Evolutionary conservation across 2,797 vertebrate species (phyloP).

Genomic region (Alauda arvensis): DNA sequence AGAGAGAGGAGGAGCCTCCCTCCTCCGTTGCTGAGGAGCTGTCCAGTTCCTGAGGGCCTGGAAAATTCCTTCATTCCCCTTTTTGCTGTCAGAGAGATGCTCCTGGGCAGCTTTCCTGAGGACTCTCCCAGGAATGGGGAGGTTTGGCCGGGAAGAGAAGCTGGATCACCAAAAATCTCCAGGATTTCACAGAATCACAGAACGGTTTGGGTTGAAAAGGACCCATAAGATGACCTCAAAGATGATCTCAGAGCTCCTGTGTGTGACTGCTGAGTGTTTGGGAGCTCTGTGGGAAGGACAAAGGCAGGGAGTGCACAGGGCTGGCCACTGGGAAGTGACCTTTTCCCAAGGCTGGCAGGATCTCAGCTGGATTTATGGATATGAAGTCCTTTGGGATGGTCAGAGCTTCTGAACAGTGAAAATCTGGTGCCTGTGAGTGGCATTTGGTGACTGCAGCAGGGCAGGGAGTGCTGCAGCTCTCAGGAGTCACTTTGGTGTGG

Average conservation of each 20-base stretch:
- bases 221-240: too few relatives aligned
- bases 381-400: neutral
- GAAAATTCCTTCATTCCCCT: neutral
- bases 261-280: neutral
- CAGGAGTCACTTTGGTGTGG: neutral
- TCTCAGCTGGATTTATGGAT: neutral
- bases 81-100: rapidly evolving
- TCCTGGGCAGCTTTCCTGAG: neutral
- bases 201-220: neutral
- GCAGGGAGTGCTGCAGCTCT: neutral
- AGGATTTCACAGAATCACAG: neutral
- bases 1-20: neutral
- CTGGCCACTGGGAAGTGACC: neutral
- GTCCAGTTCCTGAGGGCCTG: neutral
- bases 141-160: neutral
- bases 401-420: neutral
- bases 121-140: neutral
- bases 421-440: neutral
- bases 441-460: neutral
- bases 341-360: neutral
- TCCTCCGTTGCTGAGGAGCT: neutral
- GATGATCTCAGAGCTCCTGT: neutral
- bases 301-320: neutral
- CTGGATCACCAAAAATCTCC: neutral
- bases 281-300: neutral